These are phyloP conservation scores for Ciconia nigra DNA, from an alignment of 2,797 vertebrate species.

Conservation along the genomic window DNA sequence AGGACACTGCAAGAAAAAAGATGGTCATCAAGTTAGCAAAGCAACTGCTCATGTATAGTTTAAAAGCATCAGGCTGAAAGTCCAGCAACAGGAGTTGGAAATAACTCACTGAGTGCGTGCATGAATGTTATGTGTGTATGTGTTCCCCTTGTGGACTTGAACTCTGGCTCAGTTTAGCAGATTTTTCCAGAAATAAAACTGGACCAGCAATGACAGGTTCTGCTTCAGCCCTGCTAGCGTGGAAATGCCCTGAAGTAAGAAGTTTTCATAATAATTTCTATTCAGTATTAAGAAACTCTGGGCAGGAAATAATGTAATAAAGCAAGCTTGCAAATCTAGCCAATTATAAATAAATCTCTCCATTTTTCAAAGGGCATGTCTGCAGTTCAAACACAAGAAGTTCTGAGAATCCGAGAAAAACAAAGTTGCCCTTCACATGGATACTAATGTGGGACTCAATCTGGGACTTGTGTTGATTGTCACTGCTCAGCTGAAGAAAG, in stretches of 20 bases:
- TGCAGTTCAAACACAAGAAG: conserved; percentile 1
- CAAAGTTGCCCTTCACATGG: conserved; percentile 21
- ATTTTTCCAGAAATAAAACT: conserved; percentile 68
- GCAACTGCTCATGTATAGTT: neutral
- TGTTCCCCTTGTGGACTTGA: conserved; percentile 17
- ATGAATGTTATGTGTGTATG: neutral
- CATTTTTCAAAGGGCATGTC: conserved; percentile 25
- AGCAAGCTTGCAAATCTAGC: conserved; percentile 58
- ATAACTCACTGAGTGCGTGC: neutral
- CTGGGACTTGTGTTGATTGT: neutral
- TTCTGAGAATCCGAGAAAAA: conserved; percentile 18
- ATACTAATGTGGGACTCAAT: neutral
- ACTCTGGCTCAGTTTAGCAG: conserved; percentile 20
- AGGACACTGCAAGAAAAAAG: neutral
- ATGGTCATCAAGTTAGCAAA: neutral
- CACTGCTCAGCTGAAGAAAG: neutral
- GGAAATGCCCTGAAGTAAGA: conserved; percentile 69
- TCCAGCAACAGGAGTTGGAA: neutral
- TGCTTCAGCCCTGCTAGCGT: conserved; percentile 52
- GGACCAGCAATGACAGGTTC: conserved; percentile 64
- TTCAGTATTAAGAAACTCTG: conserved; percentile 62
- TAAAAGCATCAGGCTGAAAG: conserved; percentile 11
- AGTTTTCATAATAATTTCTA: conserved; percentile 70
- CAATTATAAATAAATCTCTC: conserved; percentile 56
- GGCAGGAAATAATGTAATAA: conserved; percentile 68